Conservation (phyloP, 2,888 invertebrate species). For the Nebria salina region DNA sequence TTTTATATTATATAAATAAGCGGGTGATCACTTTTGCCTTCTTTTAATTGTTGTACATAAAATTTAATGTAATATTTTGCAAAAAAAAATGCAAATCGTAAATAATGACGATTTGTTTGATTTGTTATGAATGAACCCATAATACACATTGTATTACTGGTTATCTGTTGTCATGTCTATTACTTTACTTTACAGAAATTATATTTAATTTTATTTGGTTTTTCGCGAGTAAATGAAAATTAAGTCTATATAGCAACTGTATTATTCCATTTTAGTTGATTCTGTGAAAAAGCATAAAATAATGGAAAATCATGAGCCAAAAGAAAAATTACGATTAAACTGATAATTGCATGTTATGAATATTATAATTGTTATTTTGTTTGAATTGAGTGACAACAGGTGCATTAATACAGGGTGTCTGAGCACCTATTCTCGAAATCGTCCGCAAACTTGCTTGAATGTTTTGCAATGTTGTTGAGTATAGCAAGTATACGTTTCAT, state of each 20-base stretch:
- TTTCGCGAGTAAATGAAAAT: too few relatives aligned
- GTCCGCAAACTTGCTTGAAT: too few relatives aligned
- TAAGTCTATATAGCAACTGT: too few relatives aligned
- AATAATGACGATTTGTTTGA: background rate
- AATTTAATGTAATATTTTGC: background rate
- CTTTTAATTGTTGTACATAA: conserved; percentile 51
- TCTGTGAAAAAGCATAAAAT: too few relatives aligned
- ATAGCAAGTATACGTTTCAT: too few relatives aligned
- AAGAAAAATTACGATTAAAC: background rate
- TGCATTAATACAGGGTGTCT: background rate
- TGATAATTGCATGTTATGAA: background rate
- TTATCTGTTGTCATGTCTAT: too few relatives aligned
- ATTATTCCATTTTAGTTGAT: too few relatives aligned
- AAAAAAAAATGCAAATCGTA: background rate
- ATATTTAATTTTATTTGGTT: too few relatives aligned
- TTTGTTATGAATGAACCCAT: background rate
- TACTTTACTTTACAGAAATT: too few relatives aligned
- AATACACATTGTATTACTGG: too few relatives aligned
- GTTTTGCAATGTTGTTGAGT: too few relatives aligned
- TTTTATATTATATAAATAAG: conserved; percentile 48
- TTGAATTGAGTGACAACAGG: background rate
- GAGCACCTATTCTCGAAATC: background rate
- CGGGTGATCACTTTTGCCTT: conserved; percentile 63
- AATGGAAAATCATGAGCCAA: background rate
- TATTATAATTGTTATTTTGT: background rate